Conservation (phyloP, 2,113 vertebrate species). For the Alaudala cheleensis region DNA sequence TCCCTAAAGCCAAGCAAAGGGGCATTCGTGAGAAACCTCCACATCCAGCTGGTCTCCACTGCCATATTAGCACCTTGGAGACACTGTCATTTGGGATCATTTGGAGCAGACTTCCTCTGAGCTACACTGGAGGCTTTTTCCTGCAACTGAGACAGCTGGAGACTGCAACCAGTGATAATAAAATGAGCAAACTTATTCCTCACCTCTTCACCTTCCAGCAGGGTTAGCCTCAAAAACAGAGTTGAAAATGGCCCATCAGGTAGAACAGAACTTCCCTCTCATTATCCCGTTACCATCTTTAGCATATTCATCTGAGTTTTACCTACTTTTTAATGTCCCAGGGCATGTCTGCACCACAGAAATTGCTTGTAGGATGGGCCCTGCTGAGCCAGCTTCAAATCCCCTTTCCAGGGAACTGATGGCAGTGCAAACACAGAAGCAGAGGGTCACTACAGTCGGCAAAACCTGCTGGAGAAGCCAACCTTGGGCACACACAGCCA, state of each 20-base stretch:
- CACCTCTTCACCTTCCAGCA: neutral
- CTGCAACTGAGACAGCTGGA: neutral
- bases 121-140: neutral
- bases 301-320: neutral
- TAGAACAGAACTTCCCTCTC: neutral
- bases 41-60: neutral
- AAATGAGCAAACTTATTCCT: neutral
- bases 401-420: neutral
- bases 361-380: neutral
- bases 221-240: neutral
- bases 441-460: rapidly evolving
- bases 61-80: neutral
- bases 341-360: neutral
- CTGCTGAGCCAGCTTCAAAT: neutral
- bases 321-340: neutral
- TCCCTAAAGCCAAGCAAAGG: neutral
- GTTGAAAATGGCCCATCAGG: neutral
- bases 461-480: neutral
- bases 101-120: neutral
- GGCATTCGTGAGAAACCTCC: neutral
- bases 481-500: no score
- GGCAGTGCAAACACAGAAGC: neutral
- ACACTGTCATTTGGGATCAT: neutral
- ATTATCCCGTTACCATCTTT: neutral
- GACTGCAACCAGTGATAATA: neutral